Percentiles rank a stretch among this genome's conserved stretches.
Evolutionary conservation across 64 coral and sea anemone species (phyloP).

Genomic region (Porites lutea): DNA sequence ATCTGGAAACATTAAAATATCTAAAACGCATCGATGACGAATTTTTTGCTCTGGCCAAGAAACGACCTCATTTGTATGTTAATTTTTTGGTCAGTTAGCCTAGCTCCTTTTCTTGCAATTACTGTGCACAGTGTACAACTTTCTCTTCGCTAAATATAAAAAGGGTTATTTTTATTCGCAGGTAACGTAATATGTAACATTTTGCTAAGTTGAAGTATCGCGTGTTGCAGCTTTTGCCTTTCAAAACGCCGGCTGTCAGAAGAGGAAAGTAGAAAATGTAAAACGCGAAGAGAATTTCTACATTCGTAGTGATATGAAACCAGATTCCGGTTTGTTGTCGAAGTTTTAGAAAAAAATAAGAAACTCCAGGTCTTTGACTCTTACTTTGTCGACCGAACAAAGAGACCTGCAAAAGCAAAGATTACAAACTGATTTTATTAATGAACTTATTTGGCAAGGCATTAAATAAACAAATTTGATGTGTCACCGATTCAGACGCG

Average conservation of each 20-base stretch:
- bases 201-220: not conserved
- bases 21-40: no score
- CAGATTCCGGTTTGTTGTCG: not conserved
- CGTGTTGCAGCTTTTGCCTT: not conserved
- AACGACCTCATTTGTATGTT: no score
- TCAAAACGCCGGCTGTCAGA: not conserved
- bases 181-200: not conserved
- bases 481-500: not conserved
- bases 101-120: no score
- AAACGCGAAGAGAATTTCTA: not conserved
- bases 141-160: not conserved
- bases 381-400: not conserved
- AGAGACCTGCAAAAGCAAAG: not conserved
- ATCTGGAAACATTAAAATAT: no score
- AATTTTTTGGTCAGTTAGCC: no score
- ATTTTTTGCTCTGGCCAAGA: no score
- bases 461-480: constrained; percentile 1
- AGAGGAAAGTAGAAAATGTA: not conserved
- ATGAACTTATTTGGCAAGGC: not conserved
- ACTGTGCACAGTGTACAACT: not conserved
- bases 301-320: not conserved
- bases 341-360: not conserved
- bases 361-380: not conserved
- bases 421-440: not conserved
- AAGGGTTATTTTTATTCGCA: not conserved